A percentile compares a stretch with the other conserved stretches of the same genome.
These are phyloP conservation scores for Sebastes glaucus DNA, from an alignment of 2,797 vertebrate species.

Conservation along the genomic window DNA sequence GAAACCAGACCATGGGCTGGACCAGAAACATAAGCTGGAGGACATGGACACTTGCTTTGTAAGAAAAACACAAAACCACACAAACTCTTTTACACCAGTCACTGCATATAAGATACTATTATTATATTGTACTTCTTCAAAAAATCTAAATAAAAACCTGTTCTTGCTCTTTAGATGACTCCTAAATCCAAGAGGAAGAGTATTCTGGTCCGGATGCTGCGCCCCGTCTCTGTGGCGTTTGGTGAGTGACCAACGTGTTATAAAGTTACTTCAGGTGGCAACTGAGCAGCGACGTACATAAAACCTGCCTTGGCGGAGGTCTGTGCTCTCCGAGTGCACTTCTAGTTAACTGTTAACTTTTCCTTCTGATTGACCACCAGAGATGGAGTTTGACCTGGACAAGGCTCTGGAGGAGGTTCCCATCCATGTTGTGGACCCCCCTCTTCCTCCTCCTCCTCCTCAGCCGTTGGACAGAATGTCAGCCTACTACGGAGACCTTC, in stretches of 20 bases:
- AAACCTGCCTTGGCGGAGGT: too few relatives aligned
- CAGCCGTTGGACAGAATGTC: slow-evolving; percentile 78
- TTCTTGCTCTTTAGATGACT: slow-evolving; percentile 85
- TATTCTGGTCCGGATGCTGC: slow-evolving; percentile 95
- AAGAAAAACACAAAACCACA: slow-evolving; percentile 41
- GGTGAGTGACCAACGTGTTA: slow-evolving; percentile 79
- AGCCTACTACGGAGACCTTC: slow-evolving; percentile 83
- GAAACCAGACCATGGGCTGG: slow-evolving; percentile 72
- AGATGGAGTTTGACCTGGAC: slow-evolving; percentile 97
- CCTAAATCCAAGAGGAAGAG: slow-evolving; percentile 96
- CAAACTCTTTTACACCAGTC: background rate
- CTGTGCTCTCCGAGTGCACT: too few relatives aligned
- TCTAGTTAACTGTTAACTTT: background rate
- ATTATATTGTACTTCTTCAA: background rate
- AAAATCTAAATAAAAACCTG: rapidly evolving
- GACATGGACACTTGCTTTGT: slow-evolving; percentile 89
- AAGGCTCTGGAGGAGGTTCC: slow-evolving; percentile 96
- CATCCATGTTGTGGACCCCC: slow-evolving; percentile 90
- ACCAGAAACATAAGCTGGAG: slow-evolving; percentile 81
- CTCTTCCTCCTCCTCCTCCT: slow-evolving; percentile 56
- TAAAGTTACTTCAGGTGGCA: background rate
- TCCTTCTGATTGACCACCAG: slow-evolving; percentile 70
- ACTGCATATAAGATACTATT: background rate
- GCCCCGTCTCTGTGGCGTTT: slow-evolving; percentile 94
- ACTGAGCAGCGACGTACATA: too few relatives aligned